Evolutionary conservation across 30 jellyfish, hydroid and myxozoan species (phyloP).

Genomic region (Clytia hemisphaerica): DNA sequence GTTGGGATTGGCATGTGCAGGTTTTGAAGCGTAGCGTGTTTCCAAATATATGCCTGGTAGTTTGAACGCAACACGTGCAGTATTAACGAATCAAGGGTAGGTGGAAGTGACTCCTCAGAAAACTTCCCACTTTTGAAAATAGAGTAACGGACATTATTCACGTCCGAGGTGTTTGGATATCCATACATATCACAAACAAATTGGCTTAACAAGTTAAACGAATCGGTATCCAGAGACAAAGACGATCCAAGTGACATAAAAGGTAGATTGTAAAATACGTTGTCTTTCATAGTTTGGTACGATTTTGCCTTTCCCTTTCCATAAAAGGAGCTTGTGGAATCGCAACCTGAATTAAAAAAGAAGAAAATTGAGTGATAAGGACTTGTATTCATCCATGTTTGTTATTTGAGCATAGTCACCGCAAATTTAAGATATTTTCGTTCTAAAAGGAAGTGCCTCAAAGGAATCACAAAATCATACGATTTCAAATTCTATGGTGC

Average conservation of each 20-base stretch:
- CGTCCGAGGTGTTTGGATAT: too few species aligned
- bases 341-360: constrained; percentile 25
- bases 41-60: constrained; percentile 52
- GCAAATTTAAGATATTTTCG: too few species aligned
- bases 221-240: too few species aligned
- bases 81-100: constrained; percentile 31
- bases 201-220: too few species aligned
- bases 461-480: too few species aligned
- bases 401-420: too few species aligned
- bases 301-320: constrained; percentile 8
- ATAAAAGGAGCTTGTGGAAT: constrained; percentile 28
- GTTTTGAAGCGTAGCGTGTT: constrained; percentile 31
- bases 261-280: too few species aligned
- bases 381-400: neutral
- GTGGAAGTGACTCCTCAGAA: constrained; percentile 58
- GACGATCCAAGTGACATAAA: too few species aligned
- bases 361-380: neutral
- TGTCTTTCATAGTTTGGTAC: neutral
- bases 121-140: constrained; percentile 37
- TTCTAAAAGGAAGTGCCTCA: too few species aligned
- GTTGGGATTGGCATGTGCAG: constrained; percentile 14
- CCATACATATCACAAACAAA: too few species aligned
- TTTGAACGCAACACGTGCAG: constrained; percentile 40
- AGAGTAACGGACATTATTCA: neutral
- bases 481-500: too few species aligned